Percentiles rank a stretch among this genome's conserved stretches.
Evolutionary conservation across 2,113 vertebrate species (phyloP).

Genomic region (Beaufortia kweichowensis): DNA sequence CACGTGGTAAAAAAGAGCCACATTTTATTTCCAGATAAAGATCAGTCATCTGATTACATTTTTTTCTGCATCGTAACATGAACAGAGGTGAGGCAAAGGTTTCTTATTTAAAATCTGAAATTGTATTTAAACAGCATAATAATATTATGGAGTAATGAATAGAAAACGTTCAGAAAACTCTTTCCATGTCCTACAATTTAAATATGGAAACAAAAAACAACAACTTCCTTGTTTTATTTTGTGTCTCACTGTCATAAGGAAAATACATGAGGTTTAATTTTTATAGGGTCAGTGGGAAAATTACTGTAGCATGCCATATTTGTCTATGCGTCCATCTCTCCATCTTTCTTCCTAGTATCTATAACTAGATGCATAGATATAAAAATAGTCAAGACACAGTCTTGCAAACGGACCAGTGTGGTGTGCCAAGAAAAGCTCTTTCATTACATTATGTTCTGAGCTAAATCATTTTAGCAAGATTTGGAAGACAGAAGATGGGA

Average conservation of each 20-base stretch:
- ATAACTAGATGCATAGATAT: too few relatives aligned
- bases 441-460: neutral
- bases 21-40: neutral
- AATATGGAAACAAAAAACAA: neutral
- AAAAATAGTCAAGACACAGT: too few relatives aligned
- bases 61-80: constrained; percentile 16
- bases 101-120: too few relatives aligned
- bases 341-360: too few relatives aligned
- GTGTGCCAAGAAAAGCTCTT: neutral
- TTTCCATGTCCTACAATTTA: neutral
- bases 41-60: constrained; percentile 12
- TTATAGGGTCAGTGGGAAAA: neutral
- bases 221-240: neutral
- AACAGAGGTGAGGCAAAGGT: neutral
- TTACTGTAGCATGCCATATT: neutral
- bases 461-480: neutral
- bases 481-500: neutral
- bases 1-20: neutral
- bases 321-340: too few relatives aligned
- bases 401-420: neutral
- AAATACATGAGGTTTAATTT: neutral
- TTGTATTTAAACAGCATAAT: neutral
- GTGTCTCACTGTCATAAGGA: neutral
- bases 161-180: neutral
- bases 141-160: neutral